phyloP scores from a whole-genome alignment of 2,888 invertebrate genomes.

The Tuta absoluta region DNA sequence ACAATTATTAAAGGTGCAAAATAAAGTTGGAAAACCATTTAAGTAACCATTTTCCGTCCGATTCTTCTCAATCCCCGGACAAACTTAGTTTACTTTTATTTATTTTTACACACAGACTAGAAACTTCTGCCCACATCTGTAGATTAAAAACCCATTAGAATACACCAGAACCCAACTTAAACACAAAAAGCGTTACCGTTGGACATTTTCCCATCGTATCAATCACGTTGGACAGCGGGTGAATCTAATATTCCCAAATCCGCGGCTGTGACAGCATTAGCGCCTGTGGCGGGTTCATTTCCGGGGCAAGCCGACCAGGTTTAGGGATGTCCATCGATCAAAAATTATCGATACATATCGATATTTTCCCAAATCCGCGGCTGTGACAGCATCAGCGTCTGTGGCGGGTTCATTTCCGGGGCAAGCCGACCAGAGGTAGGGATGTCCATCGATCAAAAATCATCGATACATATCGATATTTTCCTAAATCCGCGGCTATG shows the following conservation, averaged over 20 bases:
- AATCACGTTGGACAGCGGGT: constrained; percentile 17
- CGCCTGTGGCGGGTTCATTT: constrained; percentile 49
- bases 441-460: background rate
- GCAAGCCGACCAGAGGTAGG: too few relatives aligned
- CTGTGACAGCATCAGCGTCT: background rate
- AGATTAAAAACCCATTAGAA: too few relatives aligned
- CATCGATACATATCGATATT: background rate
- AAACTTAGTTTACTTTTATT: too few relatives aligned
- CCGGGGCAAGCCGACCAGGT: constrained; percentile 34
- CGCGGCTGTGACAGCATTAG: constrained; percentile 24
- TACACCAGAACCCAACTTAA: background rate
- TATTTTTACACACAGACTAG: too few relatives aligned
- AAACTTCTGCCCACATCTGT: too few relatives aligned
- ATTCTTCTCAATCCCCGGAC: too few relatives aligned
- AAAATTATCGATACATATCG: background rate
- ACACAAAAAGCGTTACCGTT: background rate
- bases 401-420: too few relatives aligned
- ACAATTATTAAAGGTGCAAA: too few relatives aligned
- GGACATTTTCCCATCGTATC: constrained; percentile 10
- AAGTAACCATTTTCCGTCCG: too few relatives aligned
- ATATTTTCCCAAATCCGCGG: background rate
- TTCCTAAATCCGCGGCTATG: background rate
- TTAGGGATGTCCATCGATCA: background rate
- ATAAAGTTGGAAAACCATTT: too few relatives aligned
- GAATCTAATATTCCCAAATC: constrained; percentile 38